Evolutionary conservation across 2,888 invertebrate genomes (phyloP).

Genomic region (Pristionchus exspectatus): DNA sequence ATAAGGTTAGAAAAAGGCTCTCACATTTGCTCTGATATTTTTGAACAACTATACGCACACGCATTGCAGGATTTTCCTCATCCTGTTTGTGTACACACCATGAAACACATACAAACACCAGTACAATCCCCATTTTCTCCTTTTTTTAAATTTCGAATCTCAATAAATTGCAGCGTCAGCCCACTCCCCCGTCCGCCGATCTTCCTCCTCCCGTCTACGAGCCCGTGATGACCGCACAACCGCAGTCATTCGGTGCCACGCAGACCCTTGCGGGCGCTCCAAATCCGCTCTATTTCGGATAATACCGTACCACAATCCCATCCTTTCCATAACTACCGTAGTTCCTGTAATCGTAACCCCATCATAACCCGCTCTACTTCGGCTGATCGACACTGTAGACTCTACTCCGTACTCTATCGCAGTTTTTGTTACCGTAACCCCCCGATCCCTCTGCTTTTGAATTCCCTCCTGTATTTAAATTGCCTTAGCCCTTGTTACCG

Average conservation of each 20-base stretch:
- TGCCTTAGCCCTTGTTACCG: too few species aligned
- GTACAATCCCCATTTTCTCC: background rate
- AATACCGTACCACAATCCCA: background rate
- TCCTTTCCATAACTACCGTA: background rate
- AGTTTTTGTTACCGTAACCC: too few species aligned
- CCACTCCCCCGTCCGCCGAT: background rate
- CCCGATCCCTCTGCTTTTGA: too few species aligned
- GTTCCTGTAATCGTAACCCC: background rate
- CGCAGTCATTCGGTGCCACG: slow-evolving; percentile 20
- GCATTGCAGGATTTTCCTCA: background rate
- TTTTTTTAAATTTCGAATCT: background rate
- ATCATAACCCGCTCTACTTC: background rate
- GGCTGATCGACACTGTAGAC: background rate
- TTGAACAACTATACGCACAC: background rate
- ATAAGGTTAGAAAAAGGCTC: background rate
- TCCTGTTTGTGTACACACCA: too few species aligned
- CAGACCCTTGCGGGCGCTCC: background rate
- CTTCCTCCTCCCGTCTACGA: slow-evolving; percentile 46
- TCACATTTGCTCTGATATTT: background rate
- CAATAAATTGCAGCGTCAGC: background rate
- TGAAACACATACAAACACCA: background rate
- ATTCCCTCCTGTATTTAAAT: too few species aligned
- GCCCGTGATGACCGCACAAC: slow-evolving; percentile 45
- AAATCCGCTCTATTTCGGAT: slow-evolving; percentile 34
- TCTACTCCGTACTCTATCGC: too few species aligned